Percentiles rank a stretch among this genome's conserved stretches.
phyloP scores from a whole-genome alignment of 30 jellyfish, hydroid and myxozoan species.

The Nemopilema nomurai region DNA sequence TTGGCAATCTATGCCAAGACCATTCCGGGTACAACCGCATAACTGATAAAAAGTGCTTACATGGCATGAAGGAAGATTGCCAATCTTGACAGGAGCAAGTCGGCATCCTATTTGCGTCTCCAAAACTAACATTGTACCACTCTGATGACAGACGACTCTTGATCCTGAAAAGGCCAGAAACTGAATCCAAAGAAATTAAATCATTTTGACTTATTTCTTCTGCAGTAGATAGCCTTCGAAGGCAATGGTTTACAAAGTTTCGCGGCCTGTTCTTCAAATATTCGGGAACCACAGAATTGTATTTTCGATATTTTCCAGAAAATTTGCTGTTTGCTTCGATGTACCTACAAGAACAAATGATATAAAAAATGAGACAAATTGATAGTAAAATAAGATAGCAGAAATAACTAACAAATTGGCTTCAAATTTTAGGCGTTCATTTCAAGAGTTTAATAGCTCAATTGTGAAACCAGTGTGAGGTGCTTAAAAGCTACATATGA shows the following conservation, averaged over 20 bases:
- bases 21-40: not conserved
- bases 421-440: not conserved
- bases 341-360: not conserved
- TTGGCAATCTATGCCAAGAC: not conserved
- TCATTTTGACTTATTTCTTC: not conserved
- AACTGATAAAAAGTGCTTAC: too few species aligned
- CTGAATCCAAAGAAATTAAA: slow-evolving; percentile 12
- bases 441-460: not conserved
- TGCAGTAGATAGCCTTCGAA: not conserved
- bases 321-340: not conserved
- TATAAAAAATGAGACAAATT: not conserved
- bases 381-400: not conserved
- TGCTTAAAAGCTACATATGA: not conserved
- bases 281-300: slow-evolving; percentile 13
- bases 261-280: slow-evolving; percentile 15
- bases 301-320: slow-evolving; percentile 7
- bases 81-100: slow-evolving; percentile 33
- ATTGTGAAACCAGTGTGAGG: not conserved
- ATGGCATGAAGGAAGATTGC: slow-evolving; percentile 26
- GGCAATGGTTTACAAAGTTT: slow-evolving; percentile 15
- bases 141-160: slow-evolving; percentile 22
- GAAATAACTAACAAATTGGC: not conserved
- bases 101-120: slow-evolving; percentile 20
- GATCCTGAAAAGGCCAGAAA: slow-evolving; percentile 14
- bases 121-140: slow-evolving; percentile 29